phyloP scores from a whole-genome alignment of 2,113 vertebrate species.

The Sturnira hondurensis region DNA sequence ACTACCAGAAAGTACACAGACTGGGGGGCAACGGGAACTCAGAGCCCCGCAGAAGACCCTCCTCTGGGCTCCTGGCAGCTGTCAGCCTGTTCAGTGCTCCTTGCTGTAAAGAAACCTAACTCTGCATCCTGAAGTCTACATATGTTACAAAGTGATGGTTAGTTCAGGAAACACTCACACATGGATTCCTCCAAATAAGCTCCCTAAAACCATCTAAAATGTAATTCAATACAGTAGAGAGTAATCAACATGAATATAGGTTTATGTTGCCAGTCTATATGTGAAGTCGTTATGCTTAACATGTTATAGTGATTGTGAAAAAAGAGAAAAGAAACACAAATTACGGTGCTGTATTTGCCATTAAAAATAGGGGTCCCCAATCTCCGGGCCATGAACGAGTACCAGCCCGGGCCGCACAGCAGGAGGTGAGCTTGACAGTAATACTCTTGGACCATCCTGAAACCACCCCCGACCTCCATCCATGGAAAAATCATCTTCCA shows the following conservation, averaged over 20 bases:
- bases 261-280: background rate
- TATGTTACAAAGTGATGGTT: background rate
- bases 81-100: background rate
- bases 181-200: background rate
- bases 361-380: no score
- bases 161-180: background rate
- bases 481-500: no score
- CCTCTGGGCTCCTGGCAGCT: background rate
- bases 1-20: background rate
- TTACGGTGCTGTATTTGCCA: background rate
- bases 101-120: background rate
- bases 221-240: background rate
- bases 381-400: no score
- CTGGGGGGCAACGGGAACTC: background rate
- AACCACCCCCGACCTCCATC: no score
- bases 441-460: no score
- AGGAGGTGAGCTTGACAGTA: no score
- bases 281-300: background rate
- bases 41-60: rapidly evolving
- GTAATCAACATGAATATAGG: background rate
- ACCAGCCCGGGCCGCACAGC: no score
- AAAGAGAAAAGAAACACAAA: background rate
- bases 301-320: background rate
- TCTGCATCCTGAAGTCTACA: background rate
- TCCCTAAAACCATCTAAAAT: background rate